phyloP scores from a whole-genome alignment of 2,888 invertebrate species.

The Rhodophaea formosa region DNA sequence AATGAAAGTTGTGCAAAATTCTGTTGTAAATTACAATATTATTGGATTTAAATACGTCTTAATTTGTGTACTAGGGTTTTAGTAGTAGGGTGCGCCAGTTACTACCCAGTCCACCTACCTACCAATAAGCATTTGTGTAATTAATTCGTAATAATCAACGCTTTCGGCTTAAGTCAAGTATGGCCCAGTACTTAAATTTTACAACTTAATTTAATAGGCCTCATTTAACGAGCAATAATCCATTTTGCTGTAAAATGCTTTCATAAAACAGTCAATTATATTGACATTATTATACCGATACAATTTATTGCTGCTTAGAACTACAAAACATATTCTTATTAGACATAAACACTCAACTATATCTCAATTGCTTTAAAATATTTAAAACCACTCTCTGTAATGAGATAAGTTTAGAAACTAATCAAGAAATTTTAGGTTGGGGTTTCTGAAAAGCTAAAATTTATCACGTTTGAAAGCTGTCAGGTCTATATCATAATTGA shows the following conservation, averaged over 20 bases:
- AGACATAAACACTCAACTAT: neutral
- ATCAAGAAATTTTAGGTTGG: neutral
- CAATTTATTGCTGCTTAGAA: neutral
- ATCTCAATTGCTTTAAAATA: neutral
- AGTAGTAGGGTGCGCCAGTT: no score
- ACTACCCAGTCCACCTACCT: no score
- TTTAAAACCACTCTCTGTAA: neutral
- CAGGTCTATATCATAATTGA: no score
- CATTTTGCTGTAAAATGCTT: neutral
- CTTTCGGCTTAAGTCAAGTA: neutral
- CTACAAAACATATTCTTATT: neutral
- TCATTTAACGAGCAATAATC: neutral
- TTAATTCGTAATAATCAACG: neutral
- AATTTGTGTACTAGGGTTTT: no score
- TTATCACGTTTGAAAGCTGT: neutral
- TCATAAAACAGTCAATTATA: neutral
- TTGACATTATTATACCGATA: neutral
- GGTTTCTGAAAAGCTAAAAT: neutral
- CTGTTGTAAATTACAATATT: no score
- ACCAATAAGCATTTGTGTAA: no score
- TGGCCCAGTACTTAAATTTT: neutral
- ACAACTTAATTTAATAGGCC: constrained; percentile 1
- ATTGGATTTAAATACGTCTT: no score
- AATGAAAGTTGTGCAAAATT: no score
- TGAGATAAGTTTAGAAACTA: neutral